These are phyloP conservation scores for Sinelater perroti DNA, from an alignment of 2,888 invertebrate genomes.

Conservation along the genomic window DNA sequence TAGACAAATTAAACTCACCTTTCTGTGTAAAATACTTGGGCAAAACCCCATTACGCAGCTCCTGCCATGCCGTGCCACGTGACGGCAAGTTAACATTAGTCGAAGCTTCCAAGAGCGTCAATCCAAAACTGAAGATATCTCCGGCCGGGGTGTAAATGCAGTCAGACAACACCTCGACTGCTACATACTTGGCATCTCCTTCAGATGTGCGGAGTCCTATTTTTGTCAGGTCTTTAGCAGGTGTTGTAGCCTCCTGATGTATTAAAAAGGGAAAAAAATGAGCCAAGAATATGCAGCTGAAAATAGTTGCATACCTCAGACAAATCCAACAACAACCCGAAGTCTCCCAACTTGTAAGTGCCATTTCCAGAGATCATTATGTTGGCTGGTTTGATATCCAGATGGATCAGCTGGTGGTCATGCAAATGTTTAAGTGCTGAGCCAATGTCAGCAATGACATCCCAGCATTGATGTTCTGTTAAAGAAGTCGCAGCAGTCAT, in stretches of 20 bases:
- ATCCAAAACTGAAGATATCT: constrained; percentile 79
- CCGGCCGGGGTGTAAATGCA: constrained; percentile 71
- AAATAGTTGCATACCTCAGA: constrained; percentile 57
- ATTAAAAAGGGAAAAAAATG: no score
- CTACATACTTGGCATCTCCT: constrained; percentile 80
- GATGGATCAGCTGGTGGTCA: constrained; percentile 71
- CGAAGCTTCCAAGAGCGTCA: constrained; percentile 75
- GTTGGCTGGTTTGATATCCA: constrained; percentile 83
- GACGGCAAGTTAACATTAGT: constrained; percentile 75
- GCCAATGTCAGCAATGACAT: constrained; percentile 70
- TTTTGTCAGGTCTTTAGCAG: background rate
- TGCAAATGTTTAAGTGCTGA: constrained; percentile 74
- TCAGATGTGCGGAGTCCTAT: constrained; percentile 66
- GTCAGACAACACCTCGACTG: constrained; percentile 74
- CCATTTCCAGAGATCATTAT: constrained; percentile 73
- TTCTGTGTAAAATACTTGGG: constrained; percentile 16
- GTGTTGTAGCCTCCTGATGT: constrained; percentile 44
- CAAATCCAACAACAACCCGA: constrained; percentile 75
- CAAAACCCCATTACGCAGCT: constrained; percentile 58
- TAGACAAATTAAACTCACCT: constrained; percentile 9
- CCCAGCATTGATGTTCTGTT: constrained; percentile 71
- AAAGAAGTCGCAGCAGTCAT: constrained; percentile 66
- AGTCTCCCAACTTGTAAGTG: constrained; percentile 78
- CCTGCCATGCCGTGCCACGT: constrained; percentile 75
- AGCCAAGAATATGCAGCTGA: no score